A percentile compares a stretch with the other conserved stretches of the same genome.
Evolutionary conservation across 2,888 invertebrate genomes (phyloP).

Genomic region (Serripes groenlandicus): DNA sequence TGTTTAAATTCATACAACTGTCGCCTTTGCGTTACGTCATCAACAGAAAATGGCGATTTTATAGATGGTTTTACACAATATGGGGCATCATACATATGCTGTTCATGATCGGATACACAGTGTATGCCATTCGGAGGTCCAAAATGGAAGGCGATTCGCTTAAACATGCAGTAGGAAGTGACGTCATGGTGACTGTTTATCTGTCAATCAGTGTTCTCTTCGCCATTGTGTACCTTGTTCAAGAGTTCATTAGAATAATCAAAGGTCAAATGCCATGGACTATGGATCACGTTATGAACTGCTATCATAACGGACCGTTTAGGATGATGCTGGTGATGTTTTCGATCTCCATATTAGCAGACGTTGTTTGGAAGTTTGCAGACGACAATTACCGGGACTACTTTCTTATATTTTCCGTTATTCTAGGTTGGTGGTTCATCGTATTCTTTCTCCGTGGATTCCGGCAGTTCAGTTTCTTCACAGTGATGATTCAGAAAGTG

Average conservation of each 20-base stretch:
- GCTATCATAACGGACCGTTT: conserved; percentile 67
- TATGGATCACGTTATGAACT: conserved; percentile 53
- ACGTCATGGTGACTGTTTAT: conserved; percentile 44
- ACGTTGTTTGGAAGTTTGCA: conserved; percentile 48
- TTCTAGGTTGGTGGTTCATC: conserved; percentile 69
- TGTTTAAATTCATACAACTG: conserved; percentile 61
- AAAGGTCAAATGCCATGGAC: conserved; percentile 60
- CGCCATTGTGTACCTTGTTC: conserved; percentile 33
- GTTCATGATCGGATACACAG: conserved; percentile 58
- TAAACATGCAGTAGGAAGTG: conserved; percentile 27
- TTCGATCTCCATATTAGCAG: conserved; percentile 48
- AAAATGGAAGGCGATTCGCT: neutral
- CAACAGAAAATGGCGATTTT: conserved; percentile 63
- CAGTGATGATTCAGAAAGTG: conserved; percentile 68
- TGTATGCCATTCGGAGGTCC: conserved; percentile 48
- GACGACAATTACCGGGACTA: conserved; percentile 47
- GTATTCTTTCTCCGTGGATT: conserved; percentile 65
- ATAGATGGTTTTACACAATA: conserved; percentile 50
- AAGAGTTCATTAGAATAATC: conserved; percentile 47
- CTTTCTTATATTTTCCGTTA: conserved; percentile 57
- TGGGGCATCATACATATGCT: conserved; percentile 62
- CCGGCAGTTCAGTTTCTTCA: conserved; percentile 66
- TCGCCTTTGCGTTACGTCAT: conserved; percentile 65
- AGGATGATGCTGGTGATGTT: conserved; percentile 52
- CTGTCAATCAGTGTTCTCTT: conserved; percentile 30